These are phyloP conservation scores for Periophthalmus magnuspinnatus DNA, from an alignment of 2,797 vertebrate species.

Conservation along the genomic window DNA sequence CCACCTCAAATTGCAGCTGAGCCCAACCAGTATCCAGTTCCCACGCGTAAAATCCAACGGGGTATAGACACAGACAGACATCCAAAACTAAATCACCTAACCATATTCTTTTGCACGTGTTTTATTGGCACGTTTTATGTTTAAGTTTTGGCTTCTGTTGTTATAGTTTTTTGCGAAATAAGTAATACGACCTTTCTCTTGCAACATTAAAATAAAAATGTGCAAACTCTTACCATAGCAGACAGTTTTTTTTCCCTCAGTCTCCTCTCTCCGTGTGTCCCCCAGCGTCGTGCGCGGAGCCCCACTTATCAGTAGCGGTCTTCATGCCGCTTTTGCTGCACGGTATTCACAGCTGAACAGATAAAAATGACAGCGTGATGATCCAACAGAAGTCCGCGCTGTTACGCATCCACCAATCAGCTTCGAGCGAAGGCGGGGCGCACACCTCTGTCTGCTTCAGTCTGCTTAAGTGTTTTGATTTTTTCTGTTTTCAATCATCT, in stretches of 20 bases:
- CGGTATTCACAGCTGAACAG: conserved; percentile 37
- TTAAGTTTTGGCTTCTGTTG: not conserved
- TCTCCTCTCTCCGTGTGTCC: conserved; percentile 42
- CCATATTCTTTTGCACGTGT: not conserved
- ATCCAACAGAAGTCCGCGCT: conserved; percentile 40
- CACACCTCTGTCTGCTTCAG: conserved; percentile 19
- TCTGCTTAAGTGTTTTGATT: not conserved
- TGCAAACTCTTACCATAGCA: conserved; percentile 63
- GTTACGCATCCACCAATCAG: conserved; percentile 47
- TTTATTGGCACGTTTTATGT: not conserved
- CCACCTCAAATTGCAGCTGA: conserved; percentile 47
- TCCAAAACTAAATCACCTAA: not conserved
- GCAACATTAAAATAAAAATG: not conserved
- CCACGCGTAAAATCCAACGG: conserved; percentile 26
- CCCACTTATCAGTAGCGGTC: conserved; percentile 34
- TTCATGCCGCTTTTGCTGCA: conserved; percentile 43
- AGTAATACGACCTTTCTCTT: not conserved
- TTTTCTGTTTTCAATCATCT: not conserved
- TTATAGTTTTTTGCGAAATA: not conserved
- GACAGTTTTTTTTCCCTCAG: conserved; percentile 13
- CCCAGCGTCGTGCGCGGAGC: conserved; percentile 22
- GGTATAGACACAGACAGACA: not conserved
- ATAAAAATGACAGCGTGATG: conserved; percentile 28
- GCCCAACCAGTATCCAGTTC: conserved; percentile 21
- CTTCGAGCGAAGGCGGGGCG: conserved; percentile 26